Evolutionary conservation across 2,888 invertebrate genomes (phyloP), one percentile per base, ranked within the genome.

Genomic region (Laothoe populi): DNA sequence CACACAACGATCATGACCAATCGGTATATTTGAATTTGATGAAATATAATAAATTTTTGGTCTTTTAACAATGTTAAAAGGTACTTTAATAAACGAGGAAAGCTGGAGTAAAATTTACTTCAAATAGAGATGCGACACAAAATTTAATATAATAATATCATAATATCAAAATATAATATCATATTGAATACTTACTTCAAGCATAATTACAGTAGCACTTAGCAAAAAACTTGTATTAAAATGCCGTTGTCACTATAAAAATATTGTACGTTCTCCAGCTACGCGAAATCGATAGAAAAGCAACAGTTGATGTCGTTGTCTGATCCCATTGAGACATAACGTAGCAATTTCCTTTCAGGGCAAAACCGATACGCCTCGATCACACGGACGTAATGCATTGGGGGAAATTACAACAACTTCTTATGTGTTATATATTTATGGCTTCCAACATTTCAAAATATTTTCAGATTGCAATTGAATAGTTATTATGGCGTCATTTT

Each of bases 241-340:
- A 60, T 46, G n/a, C 38, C 23, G 10, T 38, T 38, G 3, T 19
- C 40, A 23, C 16, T 13, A 60, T 40, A 16, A 60, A 35, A 61
- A 60, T 64, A 57, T 59, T 45, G 40, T 35, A 31, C 63, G 63
- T 53, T 62, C 57, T 57, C 26, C 62, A 60, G 63, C 59, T 60
- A 67, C 61, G 63, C 59, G 65, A 63, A 73, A 79, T 75, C 74
- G 77, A 83, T 77, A 66, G 63, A 68, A 63, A 68, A 79, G 84
- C 86, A 86, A 86, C 86, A 84, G 82, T 82, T 61, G 61, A 61
- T 84, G 81, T 76, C 71, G 70, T 69, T 75, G 72, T 71, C 71
- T 76, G 81, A 81, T 79, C 82, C 80, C 76, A 81, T 81, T 72
- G 79, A 83, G 81, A 81, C 77, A 74, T 81, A 79, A 81, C 75